Evolutionary conservation across 1,140 invertebrate genomes (phyloP), one percentile per base, ranked within the genome.

Genomic region (Drosophila chauvacae): DNA sequence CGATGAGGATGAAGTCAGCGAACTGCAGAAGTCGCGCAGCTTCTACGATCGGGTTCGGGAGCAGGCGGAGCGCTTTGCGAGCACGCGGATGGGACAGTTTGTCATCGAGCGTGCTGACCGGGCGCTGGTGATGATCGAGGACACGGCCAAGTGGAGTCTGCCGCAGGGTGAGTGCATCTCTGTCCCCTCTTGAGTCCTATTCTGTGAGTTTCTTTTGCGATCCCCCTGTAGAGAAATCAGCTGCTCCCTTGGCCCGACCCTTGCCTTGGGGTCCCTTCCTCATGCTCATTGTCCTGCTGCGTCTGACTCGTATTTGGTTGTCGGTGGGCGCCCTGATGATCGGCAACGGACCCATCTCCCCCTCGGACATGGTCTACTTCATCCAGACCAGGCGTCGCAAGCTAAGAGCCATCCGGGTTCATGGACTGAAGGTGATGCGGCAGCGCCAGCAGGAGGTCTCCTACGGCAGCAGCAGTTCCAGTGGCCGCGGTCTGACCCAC

Each of bases 121-220:
- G 1, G 63, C 65, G 4, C 45, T 92, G 14, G 80, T 80, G 7
- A 51, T 81, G 53, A 65, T 92, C 39, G 91, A 92, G 70, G 82
- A 91, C 23, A 92, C 91, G 13, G 81, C 91, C 44, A 92, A 91
- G 60, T 92, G 91, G 91, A 92, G 91, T 80, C 68, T 92, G 56
- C 91, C 91, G 18, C 73, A 78, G 39, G 80, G 91, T 92, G 51
- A 71, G 68, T 23, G 14, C 2, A 1, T 20, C 18, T 35, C 28
- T 13, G 1, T 23, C 20, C 1, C 28, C 7, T 16, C 10, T 9
- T 4, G 23, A 5, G 2, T 1, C 2, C 0, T 35, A 11, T 14
- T 9, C 16, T 3, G 2, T 16, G 0, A 28, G 28, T 28, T n/a
- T 50, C 2, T 16, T 6, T 7, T 18, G 9, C 0, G 4, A 7